Conservation (phyloP, 1,140 invertebrate genomes). For the Bombus difficillimus region DNA sequence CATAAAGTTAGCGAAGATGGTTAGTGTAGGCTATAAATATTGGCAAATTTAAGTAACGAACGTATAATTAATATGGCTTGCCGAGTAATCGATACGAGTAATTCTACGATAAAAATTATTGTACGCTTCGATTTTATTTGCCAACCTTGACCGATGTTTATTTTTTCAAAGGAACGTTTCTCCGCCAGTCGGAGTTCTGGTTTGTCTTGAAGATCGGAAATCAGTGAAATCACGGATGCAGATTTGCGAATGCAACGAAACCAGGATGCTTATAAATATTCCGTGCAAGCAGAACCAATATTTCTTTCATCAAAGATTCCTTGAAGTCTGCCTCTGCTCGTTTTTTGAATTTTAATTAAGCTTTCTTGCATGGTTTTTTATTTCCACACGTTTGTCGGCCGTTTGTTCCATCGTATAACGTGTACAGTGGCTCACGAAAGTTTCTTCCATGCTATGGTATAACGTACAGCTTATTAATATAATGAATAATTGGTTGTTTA, state of each 20-base stretch:
- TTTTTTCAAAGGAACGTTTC: neutral
- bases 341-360: neutral
- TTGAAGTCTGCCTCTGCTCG: neutral
- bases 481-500: no score
- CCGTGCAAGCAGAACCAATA: neutral
- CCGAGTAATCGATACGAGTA: no score
- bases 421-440: neutral
- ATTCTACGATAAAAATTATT: neutral
- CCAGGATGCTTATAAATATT: conserved; percentile 1
- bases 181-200: neutral
- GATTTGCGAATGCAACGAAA: neutral
- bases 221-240: no score
- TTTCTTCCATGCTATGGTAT: neutral
- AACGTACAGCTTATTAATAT: no score
- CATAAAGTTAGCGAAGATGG: no score
- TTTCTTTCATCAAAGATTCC: conserved; percentile 2
- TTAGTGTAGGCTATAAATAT: no score
- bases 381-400: neutral
- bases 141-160: neutral
- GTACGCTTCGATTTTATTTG: neutral
- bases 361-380: neutral
- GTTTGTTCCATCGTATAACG: neutral
- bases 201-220: neutral
- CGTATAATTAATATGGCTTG: no score
- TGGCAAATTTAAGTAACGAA: no score